Conservation (phyloP, 2,888 invertebrate genomes). For the Aelia acuminata region DNA sequence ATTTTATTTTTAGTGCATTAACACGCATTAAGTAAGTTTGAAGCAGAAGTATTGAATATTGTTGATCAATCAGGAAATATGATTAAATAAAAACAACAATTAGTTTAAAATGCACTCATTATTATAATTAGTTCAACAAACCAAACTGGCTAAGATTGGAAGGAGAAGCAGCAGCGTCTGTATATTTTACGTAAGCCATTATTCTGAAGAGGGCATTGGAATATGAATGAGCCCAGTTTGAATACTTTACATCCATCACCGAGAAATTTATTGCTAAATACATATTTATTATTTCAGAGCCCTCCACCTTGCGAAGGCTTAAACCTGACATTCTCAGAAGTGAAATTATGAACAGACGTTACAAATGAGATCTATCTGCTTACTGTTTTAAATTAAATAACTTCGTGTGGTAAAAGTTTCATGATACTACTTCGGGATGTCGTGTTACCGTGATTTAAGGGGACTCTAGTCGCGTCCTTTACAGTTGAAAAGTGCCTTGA, state of each 20-base stretch:
- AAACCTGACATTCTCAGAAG: background rate
- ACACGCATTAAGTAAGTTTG: too few species aligned
- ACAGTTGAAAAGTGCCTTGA: too few species aligned
- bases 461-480: too few species aligned
- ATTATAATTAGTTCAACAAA: background rate
- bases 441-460: too few species aligned
- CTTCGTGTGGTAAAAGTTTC: too few species aligned
- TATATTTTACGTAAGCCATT: background rate
- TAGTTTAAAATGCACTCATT: background rate
- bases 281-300: constrained; percentile 12
- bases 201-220: background rate
- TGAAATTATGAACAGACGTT: background rate
- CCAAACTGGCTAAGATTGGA: background rate
- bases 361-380: background rate
- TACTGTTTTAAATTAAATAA: too few species aligned
- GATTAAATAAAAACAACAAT: background rate
- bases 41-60: too few species aligned
- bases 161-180: background rate
- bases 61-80: too few species aligned
- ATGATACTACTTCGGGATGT: too few species aligned
- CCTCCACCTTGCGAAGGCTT: background rate
- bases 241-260: constrained; percentile 27
- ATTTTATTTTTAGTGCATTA: too few species aligned
- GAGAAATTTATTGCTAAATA: constrained; percentile 12
- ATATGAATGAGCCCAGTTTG: background rate